phyloP scores from a whole-genome alignment of 1,140 invertebrate species.

The Matsumurasca onukii region DNA sequence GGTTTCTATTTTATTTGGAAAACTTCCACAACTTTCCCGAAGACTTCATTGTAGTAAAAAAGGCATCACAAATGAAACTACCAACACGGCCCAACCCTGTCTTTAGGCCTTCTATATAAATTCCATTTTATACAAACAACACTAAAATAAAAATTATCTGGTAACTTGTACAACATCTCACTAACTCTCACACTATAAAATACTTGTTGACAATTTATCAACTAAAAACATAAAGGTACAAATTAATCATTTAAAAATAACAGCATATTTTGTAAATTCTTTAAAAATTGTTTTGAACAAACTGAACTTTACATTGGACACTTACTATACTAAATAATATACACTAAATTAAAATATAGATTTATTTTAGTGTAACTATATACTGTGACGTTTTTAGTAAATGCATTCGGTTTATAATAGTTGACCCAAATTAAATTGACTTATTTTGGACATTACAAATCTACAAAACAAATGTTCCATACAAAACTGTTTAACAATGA shows the following conservation, averaged over 20 bases:
- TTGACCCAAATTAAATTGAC: conserved; percentile 17
- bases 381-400: not conserved
- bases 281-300: conserved; percentile 2
- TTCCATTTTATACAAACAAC: conserved; percentile 21
- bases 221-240: not conserved
- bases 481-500: conserved; percentile 19
- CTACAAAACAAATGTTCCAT: conserved; percentile 24
- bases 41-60: too few relatives aligned
- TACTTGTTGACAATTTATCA: not conserved
- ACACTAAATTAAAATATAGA: not conserved
- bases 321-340: conserved; percentile 7
- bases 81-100: conserved; percentile 11
- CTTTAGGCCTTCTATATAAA: conserved; percentile 13
- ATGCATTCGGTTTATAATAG: conserved; percentile 1
- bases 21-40: too few relatives aligned
- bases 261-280: conserved; percentile 10
- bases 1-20: too few relatives aligned
- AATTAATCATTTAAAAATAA: conserved; percentile 18
- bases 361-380: too few relatives aligned
- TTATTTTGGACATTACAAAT: not conserved
- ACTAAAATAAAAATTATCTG: conserved; percentile 21
- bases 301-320: not conserved
- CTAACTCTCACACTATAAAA: conserved; percentile 23
- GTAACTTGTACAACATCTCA: conserved; percentile 14
- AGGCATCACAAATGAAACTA: too few relatives aligned